Evolutionary conservation across 2,113 vertebrate species (phyloP).

Genomic region (Redunca redunca): DNA sequence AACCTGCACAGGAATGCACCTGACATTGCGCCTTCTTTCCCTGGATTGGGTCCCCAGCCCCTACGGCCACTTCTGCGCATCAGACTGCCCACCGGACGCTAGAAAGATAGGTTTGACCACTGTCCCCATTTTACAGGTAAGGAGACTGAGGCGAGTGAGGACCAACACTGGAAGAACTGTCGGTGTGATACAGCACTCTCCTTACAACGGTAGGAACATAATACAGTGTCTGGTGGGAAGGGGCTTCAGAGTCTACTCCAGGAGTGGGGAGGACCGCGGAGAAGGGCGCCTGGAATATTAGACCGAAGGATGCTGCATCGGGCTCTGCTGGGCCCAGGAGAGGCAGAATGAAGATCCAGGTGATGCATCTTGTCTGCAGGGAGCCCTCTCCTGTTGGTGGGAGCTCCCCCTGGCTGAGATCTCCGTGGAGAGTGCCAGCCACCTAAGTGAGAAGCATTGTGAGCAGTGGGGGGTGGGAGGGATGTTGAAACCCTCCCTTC

Average conservation of each 20-base stretch:
- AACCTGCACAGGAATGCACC: neutral
- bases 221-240: neutral
- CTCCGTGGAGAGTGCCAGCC: neutral
- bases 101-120: neutral
- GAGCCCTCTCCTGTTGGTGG: neutral
- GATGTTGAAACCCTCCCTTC: neutral
- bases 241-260: neutral
- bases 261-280: neutral
- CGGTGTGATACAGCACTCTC: neutral
- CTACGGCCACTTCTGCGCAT: accelerated
- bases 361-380: neutral
- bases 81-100: neutral
- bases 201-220: no score
- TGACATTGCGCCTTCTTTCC: neutral
- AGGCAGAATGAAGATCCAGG: neutral
- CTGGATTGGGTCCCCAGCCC: neutral
- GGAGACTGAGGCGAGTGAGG: neutral
- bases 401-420: neutral
- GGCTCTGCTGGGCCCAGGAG: neutral
- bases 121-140: neutral
- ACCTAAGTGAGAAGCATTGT: neutral
- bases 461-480: accelerated
- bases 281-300: neutral
- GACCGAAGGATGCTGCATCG: neutral
- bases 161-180: neutral